Percentiles rank a stretch among this genome's conserved stretches.
These are phyloP conservation scores for Hucho hucho DNA, from an alignment of 2,113 vertebrate species.

Conservation along the genomic window DNA sequence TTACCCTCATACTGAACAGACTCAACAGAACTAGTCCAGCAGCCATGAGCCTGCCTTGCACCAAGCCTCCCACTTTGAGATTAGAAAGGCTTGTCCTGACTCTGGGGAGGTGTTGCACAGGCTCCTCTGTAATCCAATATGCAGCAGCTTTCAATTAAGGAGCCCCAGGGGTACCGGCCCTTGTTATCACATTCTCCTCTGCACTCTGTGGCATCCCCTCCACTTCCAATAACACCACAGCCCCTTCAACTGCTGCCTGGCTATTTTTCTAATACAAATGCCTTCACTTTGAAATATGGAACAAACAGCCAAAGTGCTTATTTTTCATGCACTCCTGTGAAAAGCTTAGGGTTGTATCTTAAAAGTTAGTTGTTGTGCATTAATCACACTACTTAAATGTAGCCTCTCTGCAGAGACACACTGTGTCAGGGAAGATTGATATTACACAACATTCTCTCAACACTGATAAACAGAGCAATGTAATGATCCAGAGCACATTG, in stretches of 20 bases:
- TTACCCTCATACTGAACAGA: not conserved
- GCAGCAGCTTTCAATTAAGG: slow-evolving; percentile 65
- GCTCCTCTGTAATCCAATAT: slow-evolving; percentile 53
- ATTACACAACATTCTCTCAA: not conserved
- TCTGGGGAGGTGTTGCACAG: slow-evolving; percentile 47
- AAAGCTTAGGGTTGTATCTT: slow-evolving; percentile 4
- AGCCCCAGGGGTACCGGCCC: slow-evolving; percentile 44
- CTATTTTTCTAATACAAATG: slow-evolving; percentile 33
- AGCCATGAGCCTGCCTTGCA: slow-evolving; percentile 18
- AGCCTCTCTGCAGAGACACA: not conserved
- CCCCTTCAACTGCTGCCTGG: slow-evolving; percentile 24
- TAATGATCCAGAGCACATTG: not conserved
- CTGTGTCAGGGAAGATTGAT: not conserved
- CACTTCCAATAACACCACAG: slow-evolving; percentile 35
- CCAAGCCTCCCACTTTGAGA: slow-evolving; percentile 30
- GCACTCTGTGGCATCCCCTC: slow-evolving; percentile 29
- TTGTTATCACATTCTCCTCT: slow-evolving; percentile 52
- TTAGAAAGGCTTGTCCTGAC: slow-evolving; percentile 34
- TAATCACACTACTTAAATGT: no score
- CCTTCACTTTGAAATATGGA: slow-evolving; percentile 10
- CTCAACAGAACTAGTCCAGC: slow-evolving; percentile 23
- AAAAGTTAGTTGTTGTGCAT: no score
- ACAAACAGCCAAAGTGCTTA: slow-evolving; percentile 15
- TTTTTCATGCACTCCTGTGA: slow-evolving; percentile 6
- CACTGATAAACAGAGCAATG: not conserved